Conservation (phyloP, 2,797 vertebrate species). For the Pygocentrus nattereri region DNA sequence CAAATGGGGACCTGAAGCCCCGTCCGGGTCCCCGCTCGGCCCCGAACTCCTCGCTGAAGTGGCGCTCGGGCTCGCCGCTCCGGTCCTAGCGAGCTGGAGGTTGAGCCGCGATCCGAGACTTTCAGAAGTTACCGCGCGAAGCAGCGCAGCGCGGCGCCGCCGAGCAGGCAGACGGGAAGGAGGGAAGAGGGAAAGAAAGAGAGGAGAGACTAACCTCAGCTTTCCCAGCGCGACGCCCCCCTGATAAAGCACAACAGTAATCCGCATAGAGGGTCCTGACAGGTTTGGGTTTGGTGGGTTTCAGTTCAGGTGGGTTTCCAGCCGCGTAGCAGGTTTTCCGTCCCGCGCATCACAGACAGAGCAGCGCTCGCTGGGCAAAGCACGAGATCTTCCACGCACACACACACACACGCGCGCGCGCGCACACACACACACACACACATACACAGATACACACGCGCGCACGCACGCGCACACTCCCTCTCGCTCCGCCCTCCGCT, state of each 20-base stretch:
- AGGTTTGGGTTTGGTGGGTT: background rate
- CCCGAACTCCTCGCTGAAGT: no score
- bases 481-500: constrained; percentile 82
- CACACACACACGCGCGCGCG: constrained; percentile 11
- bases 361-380: constrained; percentile 67
- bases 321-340: constrained; percentile 54
- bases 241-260: constrained; percentile 61
- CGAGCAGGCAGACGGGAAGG: background rate
- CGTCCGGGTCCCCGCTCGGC: no score
- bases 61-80: no score
- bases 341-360: constrained; percentile 2
- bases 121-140: background rate
- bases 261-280: constrained; percentile 59
- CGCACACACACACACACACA: background rate
- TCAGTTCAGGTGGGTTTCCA: constrained; percentile 28
- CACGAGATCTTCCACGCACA: constrained; percentile 84
- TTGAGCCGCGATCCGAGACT: background rate
- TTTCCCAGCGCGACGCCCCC: constrained; percentile 67
- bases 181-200: background rate
- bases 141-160: background rate
- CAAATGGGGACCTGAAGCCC: background rate
- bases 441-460: background rate
- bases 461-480: background rate
- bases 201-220: constrained; percentile 75
- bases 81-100: background rate